These are phyloP conservation scores for Acrocyrtus sp. DNA, from an alignment of 2,888 invertebrate genomes.

Conservation along the genomic window DNA sequence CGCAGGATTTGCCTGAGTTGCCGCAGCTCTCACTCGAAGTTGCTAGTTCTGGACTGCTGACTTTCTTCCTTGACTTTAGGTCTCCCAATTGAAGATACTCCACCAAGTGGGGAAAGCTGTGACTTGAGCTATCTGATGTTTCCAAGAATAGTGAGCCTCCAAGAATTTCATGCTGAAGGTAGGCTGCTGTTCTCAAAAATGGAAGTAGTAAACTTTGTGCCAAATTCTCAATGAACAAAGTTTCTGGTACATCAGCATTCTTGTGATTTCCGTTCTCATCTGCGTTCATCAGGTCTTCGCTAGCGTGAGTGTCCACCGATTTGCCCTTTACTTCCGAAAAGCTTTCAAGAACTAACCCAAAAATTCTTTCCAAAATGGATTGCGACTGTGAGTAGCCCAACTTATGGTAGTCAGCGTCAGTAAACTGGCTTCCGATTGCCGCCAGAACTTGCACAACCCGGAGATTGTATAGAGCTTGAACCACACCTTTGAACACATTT, in stretches of 20 bases:
- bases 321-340: neutral
- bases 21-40: neutral
- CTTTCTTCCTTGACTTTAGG: no score
- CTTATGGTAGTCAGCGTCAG: conserved; percentile 19
- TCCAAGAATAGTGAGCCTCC: neutral
- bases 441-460: conserved; percentile 45
- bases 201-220: conserved; percentile 38
- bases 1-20: conserved; percentile 10
- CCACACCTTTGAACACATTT: conserved; percentile 37
- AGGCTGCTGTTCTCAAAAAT: conserved; percentile 31
- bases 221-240: conserved; percentile 22
- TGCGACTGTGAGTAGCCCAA: conserved; percentile 20
- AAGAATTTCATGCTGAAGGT: conserved; percentile 26
- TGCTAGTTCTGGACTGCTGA: no score
- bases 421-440: conserved; percentile 45
- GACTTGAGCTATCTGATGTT: neutral
- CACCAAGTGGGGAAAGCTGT: conserved; percentile 1
- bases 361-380: conserved; percentile 15
- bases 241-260: conserved; percentile 28
- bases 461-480: conserved; percentile 42
- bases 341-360: conserved; percentile 13
- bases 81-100: conserved; percentile 18
- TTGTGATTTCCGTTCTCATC: conserved; percentile 46
- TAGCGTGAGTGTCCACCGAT: no score
- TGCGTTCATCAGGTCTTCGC: conserved; percentile 3